A percentile compares a stretch with the other conserved stretches of the same genome.
phyloP scores from a whole-genome alignment of 2,113 vertebrate genomes.

The Herpetotheres cachinnans region DNA sequence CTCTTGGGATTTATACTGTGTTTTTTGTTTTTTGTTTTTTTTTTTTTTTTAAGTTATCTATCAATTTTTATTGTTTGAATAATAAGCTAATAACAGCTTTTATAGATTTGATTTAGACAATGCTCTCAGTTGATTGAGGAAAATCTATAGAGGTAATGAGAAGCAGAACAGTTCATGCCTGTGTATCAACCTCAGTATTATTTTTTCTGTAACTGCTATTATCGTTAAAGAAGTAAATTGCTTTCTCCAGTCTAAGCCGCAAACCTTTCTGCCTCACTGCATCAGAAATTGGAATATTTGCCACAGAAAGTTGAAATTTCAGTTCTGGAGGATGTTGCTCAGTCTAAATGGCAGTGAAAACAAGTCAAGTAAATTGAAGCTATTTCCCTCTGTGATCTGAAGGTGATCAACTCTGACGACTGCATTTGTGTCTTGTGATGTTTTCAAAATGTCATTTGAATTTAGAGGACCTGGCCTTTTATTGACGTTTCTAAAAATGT shows the following conservation, averaged over 20 bases:
- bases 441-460: background rate
- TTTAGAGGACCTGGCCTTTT: background rate
- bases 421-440: background rate
- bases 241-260: background rate
- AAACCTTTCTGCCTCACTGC: background rate
- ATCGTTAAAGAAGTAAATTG: background rate
- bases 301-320: background rate
- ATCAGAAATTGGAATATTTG: background rate
- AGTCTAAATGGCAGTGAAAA: background rate
- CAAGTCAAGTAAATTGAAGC: background rate
- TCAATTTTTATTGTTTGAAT: background rate
- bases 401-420: background rate
- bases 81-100: background rate
- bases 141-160: background rate
- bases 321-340: background rate
- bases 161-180: background rate
- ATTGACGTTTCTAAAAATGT: background rate
- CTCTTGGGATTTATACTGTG: background rate
- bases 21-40: background rate
- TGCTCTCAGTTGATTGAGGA: background rate
- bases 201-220: background rate
- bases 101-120: background rate
- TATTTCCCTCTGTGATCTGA: background rate
- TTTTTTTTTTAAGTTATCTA: background rate
- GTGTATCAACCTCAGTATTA: background rate